phyloP scores from a whole-genome alignment of 2,888 invertebrate species.

The Drosophila subsilvestris region DNA sequence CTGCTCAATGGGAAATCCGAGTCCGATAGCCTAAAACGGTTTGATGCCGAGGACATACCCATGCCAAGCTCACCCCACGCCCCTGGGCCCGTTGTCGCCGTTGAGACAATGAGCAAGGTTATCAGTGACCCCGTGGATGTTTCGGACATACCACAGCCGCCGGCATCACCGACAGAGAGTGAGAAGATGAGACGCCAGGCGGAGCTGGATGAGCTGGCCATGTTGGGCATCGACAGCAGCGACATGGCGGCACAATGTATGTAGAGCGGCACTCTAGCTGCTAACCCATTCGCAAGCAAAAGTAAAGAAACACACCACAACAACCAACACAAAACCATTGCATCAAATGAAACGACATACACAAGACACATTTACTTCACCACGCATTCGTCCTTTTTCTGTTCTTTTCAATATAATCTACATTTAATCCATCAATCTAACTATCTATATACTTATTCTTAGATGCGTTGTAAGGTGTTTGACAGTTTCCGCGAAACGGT shows the following conservation, averaged over 20 bases:
- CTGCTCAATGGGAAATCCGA: slow-evolving; percentile 50
- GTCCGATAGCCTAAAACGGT: slow-evolving; percentile 16
- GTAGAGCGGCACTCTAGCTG: slow-evolving; percentile 51
- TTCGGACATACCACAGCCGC: slow-evolving; percentile 76
- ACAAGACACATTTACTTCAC: slow-evolving; percentile 8
- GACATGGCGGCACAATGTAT: slow-evolving; percentile 86
- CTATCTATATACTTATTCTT: slow-evolving; percentile 36
- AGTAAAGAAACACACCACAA: background rate
- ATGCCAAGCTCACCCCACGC: slow-evolving; percentile 61
- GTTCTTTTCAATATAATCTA: slow-evolving; percentile 1
- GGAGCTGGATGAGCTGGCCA: slow-evolving; percentile 90
- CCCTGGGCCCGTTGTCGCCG: slow-evolving; percentile 5
- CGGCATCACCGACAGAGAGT: slow-evolving; percentile 80
- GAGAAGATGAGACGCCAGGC: slow-evolving; percentile 84
- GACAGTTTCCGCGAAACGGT: slow-evolving; percentile 25
- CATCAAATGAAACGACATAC: background rate
- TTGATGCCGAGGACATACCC: slow-evolving; percentile 65
- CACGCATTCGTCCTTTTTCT: slow-evolving; percentile 10
- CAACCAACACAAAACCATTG: background rate
- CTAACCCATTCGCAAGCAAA: slow-evolving; percentile 1
- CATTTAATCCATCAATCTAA: slow-evolving; percentile 4
- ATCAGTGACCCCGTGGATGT: slow-evolving; percentile 66
- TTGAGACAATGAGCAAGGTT: slow-evolving; percentile 26
- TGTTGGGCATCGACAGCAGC: slow-evolving; percentile 94
- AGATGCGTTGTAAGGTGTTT: slow-evolving; percentile 66